Evolutionary conservation across 2,888 invertebrate genomes (phyloP), one percentile per base, ranked within the genome.

Genomic region (Helobdella robusta): DNA sequence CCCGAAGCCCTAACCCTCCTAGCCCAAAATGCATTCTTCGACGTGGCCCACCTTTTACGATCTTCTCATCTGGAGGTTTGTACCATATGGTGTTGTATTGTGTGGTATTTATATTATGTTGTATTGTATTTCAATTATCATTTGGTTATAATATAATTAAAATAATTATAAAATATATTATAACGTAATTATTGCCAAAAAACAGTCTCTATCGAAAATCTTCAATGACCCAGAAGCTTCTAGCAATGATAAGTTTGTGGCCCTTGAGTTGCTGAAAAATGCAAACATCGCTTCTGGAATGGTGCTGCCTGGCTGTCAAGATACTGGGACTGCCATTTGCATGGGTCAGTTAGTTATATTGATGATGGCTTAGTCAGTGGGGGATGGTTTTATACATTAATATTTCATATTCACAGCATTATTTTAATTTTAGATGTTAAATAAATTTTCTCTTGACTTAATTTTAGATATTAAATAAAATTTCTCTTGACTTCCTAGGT

Each of bases 241-340:
- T 1, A 72, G 72, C 50, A 79, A 79, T 72, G 79, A 79, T 66
- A 74, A 73, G 66, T 79, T 77, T 75, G 79, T 79, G 28, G 79
- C 79, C 0, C 70, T 79, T 50, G 79, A 79, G 70, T 68, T 79
- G 34, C 68, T 79, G 69, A 79, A 79, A 71, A 79, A 79, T 73
- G 79, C 79, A 15, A 76, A 76, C 69, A 76, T 79, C 46, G 79
- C 79, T 15, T 75, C 79, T n/a, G 74, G 73, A 1, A 79, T 79
- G 79, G 72, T 79, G 0, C 70, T 79, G 11, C 79, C 79, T 36
- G 79, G 79, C 3, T 79, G 79, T 68, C 79, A 79, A 70, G 79
- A 79, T 68, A 79, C 79, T 28, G 79, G 79, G 15, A 79, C 79
- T 46, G 79, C 79, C 34, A 79, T 79, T 62, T 74, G 75, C 68